These are phyloP conservation scores for Watsonalla cultraria DNA, from an alignment of 2,888 invertebrate species.

Conservation along the genomic window DNA sequence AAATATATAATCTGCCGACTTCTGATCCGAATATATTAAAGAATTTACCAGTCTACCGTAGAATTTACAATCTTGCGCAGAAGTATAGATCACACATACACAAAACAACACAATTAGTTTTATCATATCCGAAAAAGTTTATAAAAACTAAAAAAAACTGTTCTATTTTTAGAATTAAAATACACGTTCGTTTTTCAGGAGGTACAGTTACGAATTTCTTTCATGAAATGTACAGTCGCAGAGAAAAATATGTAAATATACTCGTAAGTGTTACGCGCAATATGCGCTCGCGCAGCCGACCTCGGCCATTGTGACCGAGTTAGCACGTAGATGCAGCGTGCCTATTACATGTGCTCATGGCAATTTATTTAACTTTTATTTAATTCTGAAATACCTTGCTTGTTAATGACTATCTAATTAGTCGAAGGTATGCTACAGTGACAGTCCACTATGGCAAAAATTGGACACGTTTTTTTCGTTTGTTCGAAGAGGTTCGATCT, in stretches of 20 bases:
- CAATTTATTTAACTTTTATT: constrained; percentile 10
- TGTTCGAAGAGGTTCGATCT: too few relatives aligned
- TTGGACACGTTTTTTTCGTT: too few relatives aligned
- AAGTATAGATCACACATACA: constrained; percentile 20
- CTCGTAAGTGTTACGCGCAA: constrained; percentile 7
- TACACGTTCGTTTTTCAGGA: background rate
- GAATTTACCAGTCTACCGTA: constrained; percentile 50
- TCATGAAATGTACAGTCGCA: background rate
- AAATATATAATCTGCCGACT: too few relatives aligned
- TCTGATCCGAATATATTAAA: constrained; percentile 1
- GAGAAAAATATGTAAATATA: constrained; percentile 17
- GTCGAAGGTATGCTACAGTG: too few relatives aligned
- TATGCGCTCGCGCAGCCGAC: constrained; percentile 35
- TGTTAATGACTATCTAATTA: too few relatives aligned
- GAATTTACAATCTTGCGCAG: constrained; percentile 60
- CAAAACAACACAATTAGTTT: constrained; percentile 19
- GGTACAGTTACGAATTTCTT: background rate
- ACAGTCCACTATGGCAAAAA: too few relatives aligned
- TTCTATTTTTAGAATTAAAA: too few relatives aligned
- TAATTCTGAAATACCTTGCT: constrained; percentile 1
- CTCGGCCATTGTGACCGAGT: constrained; percentile 46
- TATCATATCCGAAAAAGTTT: constrained; percentile 11
- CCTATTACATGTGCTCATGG: constrained; percentile 26
- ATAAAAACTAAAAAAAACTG: background rate
- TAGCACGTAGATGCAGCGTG: constrained; percentile 7